These are phyloP conservation scores for Geotrupes spiniger DNA, from an alignment of 2,888 invertebrate genomes.

Conservation along the genomic window DNA sequence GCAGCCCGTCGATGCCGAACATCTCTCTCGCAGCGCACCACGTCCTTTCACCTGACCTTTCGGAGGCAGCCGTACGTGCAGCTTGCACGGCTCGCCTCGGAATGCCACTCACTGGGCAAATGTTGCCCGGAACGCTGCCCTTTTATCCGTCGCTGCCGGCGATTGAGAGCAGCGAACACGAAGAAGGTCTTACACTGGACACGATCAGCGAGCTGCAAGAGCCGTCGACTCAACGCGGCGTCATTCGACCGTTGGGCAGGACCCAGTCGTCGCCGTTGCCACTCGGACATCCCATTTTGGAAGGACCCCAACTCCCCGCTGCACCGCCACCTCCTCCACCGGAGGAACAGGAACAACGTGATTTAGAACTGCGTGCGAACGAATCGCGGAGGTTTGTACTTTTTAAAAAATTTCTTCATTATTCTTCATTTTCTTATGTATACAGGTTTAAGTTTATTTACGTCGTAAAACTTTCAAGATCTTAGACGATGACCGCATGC, in stretches of 20 bases:
- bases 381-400: constrained; percentile 49
- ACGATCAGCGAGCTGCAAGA: constrained; percentile 50
- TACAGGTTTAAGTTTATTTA: too few species aligned
- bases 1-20: constrained; percentile 95
- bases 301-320: constrained; percentile 36
- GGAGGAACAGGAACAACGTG: constrained; percentile 51
- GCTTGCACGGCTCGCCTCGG: constrained; percentile 66
- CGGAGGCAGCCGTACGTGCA: constrained; percentile 77
- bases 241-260: constrained; percentile 75
- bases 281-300: constrained; percentile 82
- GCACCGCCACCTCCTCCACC: constrained; percentile 52
- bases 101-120: constrained; percentile 63
- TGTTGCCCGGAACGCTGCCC: constrained; percentile 65
- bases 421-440: too few species aligned
- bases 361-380: constrained; percentile 48
- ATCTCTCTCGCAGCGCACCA: constrained; percentile 72
- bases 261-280: constrained; percentile 93
- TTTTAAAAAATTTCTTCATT: too few species aligned
- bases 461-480: too few species aligned
- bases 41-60: constrained; percentile 54
- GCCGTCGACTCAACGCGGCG: constrained; percentile 42
- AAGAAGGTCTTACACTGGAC: constrained; percentile 48
- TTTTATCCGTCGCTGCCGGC: constrained; percentile 69
- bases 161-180: constrained; percentile 57
- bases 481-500: too few species aligned